Base-by-base conservation (phyloP, 2,888 invertebrate species). In the Calameuta filiformis region DNA sequence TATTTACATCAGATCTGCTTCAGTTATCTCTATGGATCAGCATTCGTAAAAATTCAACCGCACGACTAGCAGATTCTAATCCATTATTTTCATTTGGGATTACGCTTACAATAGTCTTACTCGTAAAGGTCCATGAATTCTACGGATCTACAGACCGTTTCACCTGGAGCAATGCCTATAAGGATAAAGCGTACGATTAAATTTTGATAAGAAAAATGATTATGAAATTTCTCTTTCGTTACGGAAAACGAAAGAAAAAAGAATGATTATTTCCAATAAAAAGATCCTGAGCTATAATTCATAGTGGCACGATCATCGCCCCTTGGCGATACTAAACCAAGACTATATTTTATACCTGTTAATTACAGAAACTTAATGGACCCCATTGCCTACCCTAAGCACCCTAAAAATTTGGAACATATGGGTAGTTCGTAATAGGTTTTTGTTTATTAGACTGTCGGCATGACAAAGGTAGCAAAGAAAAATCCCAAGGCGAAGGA, bases 71-170 rank as follows among this genome's bases (percentile, higher is more conserved):
- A 75, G 80, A 77, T 80, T 77, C 80, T 80, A 78, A 81, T 77
- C 77, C 78, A 75, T 73, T 84, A 85, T 87, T 85, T 85, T 85
- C 78, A 73, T 83, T 85, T 77, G 76, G 85, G 86, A 88, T 88
- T 87, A 86, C 76, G 80, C 73, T 74, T 76, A 56, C 69, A 83
- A 78, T 76, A 76, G 78, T 81, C 76, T 80, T 40, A 9, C 23
- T 23, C 9, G 56, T 56, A 56, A 56, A 6, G 23, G 56, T 56
- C 56, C 56, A 56, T 15, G 23, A 56, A 6, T 56, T 23, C 23
- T 23, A 56, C 23, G 23, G 56, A 56, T 2, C 23, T 56, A 56
- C 56, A 56, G 23, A 2, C 56, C 9, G 9, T 56, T 56, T 56
- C 56, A 56, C 23, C 23, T 56, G 56, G 56, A 56, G 56, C 23